These are phyloP conservation scores for Eptatretus atami DNA, from an alignment of 2,797 vertebrate species.

Conservation along the genomic window DNA sequence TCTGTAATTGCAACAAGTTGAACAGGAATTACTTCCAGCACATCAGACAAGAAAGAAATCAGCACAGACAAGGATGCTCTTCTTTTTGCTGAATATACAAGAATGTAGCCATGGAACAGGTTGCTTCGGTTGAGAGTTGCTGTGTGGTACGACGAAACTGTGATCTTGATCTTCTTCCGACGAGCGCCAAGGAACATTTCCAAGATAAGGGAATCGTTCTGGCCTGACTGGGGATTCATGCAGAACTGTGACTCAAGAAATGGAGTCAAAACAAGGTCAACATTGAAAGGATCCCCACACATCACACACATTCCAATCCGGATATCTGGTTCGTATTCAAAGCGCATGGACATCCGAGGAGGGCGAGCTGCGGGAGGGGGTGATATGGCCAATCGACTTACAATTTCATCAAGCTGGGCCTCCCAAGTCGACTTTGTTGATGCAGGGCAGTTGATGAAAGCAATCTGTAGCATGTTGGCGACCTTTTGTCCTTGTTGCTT, in stretches of 20 bases:
- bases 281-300: background rate
- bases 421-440: background rate
- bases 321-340: slow-evolving; percentile 4
- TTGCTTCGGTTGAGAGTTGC: background rate
- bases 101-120: slow-evolving; percentile 1
- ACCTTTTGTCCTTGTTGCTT: background rate
- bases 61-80: background rate
- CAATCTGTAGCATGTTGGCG: background rate
- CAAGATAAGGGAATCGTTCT: background rate
- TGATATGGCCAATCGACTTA: background rate
- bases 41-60: slow-evolving; percentile 1
- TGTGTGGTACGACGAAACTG: background rate
- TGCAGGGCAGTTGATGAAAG: background rate
- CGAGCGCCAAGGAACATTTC: slow-evolving; percentile 3
- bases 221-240: background rate
- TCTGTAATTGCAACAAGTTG: slow-evolving; percentile 2
- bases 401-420: background rate
- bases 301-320: background rate
- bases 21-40: background rate
- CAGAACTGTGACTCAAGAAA: background rate
- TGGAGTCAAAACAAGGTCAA: slow-evolving; percentile 4
- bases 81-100: background rate
- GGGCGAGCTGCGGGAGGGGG: background rate
- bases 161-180: slow-evolving; percentile 3
- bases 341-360: background rate